Evolutionary conservation across 2,113 vertebrate genomes (phyloP).

Genomic region (Gymnorhina tibicen): DNA sequence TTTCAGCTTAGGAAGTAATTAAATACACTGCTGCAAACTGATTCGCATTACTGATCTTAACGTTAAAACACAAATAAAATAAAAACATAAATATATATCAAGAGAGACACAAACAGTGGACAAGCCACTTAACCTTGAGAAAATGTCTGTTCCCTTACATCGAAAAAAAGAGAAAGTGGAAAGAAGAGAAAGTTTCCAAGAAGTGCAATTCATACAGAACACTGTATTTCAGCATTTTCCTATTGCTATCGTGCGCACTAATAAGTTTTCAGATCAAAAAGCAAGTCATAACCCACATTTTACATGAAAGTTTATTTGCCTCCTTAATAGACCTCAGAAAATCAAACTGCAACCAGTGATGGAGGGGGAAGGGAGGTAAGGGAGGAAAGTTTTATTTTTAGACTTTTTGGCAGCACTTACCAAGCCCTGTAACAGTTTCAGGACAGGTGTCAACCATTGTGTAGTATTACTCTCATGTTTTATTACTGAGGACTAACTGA

Average conservation of each 20-base stretch:
- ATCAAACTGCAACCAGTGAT: slow-evolving; percentile 3
- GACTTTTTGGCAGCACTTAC: slow-evolving; percentile 55
- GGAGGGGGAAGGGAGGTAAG: not conserved
- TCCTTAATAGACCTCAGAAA: slow-evolving; percentile 32
- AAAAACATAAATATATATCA: not conserved
- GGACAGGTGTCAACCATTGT: slow-evolving; percentile 47
- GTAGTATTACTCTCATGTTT: slow-evolving; percentile 40
- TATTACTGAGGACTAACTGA: slow-evolving; percentile 44
- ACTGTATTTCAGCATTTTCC: not conserved
- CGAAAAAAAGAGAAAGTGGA: not conserved
- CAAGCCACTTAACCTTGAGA: not conserved
- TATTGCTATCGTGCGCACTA: not conserved
- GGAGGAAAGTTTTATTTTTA: slow-evolving; percentile 41
- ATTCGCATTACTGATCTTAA: not conserved
- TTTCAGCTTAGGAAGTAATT: not conserved
- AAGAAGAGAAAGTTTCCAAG: not conserved
- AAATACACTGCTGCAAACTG: not conserved
- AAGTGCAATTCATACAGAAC: not conserved
- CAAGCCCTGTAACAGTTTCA: slow-evolving; percentile 23
- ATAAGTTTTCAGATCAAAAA: slow-evolving; percentile 25
- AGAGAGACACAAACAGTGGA: not conserved
- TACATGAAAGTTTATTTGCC: slow-evolving; percentile 22
- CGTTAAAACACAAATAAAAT: not conserved
- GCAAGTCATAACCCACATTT: slow-evolving; percentile 30
- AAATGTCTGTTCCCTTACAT: not conserved